A percentile compares a stretch with the other conserved stretches of the same genome.
phyloP scores from a whole-genome alignment of 2,113 vertebrate species.

The Verasper variegatus region DNA sequence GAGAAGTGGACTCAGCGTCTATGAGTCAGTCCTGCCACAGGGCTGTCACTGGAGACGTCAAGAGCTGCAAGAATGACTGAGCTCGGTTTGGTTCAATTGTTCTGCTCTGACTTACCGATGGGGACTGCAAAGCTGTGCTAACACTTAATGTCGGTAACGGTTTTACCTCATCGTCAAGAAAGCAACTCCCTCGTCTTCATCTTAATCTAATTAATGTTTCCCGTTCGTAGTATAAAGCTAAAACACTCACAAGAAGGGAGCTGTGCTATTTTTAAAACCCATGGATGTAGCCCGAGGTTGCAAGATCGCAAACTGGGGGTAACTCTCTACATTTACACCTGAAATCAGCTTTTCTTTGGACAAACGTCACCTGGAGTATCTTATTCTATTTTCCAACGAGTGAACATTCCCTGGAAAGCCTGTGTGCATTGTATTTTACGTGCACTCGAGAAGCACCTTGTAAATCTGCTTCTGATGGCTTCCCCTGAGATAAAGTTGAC shows the following conservation, averaged over 20 bases:
- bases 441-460: background rate
- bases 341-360: background rate
- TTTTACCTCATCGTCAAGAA: too few relatives aligned
- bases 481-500: background rate
- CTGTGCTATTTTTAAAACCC: too few relatives aligned
- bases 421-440: background rate
- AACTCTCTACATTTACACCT: background rate
- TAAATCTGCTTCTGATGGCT: background rate
- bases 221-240: too few relatives aligned
- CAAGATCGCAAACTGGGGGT: background rate
- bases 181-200: too few relatives aligned
- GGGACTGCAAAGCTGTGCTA: too few relatives aligned
- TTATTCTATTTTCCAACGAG: background rate
- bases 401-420: background rate
- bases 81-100: background rate
- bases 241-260: too few relatives aligned
- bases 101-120: background rate
- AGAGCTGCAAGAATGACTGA: constrained; percentile 10
- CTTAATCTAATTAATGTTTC: too few relatives aligned
- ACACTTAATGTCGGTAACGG: too few relatives aligned
- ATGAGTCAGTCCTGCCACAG: constrained; percentile 14
- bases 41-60: constrained; percentile 3
- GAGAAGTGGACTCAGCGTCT: constrained; percentile 4
- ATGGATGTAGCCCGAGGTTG: background rate
- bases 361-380: background rate